These are phyloP conservation scores for Anthophora plumipes DNA, from an alignment of 2,888 invertebrate species.

Conservation along the genomic window DNA sequence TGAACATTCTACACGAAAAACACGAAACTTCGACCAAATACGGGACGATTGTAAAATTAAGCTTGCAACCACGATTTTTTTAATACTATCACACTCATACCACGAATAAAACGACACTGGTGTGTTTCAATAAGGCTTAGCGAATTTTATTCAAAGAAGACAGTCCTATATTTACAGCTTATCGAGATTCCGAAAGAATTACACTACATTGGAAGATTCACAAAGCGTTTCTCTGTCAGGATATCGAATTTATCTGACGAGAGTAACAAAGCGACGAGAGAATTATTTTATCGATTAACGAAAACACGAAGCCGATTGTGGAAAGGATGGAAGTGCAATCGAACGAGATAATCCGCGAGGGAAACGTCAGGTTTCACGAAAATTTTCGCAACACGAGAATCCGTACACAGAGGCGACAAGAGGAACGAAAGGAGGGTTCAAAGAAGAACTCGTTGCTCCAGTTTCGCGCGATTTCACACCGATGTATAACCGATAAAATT, in stretches of 20 bases:
- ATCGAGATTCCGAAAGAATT: too few relatives aligned
- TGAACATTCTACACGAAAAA: too few relatives aligned
- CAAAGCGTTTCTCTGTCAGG: neutral
- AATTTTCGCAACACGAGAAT: neutral
- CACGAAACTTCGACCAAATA: too few relatives aligned
- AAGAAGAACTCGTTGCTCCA: too few relatives aligned
- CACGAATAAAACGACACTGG: too few relatives aligned
- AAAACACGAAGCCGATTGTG: neutral
- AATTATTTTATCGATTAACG: constrained; percentile 23
- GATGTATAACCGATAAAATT: constrained; percentile 51
- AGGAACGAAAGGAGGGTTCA: neutral
- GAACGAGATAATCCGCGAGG: neutral
- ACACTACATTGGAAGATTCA: too few relatives aligned
- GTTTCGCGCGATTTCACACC: constrained; percentile 41
- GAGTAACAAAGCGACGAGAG: neutral
- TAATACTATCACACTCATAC: too few relatives aligned
- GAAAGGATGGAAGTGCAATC: neutral
- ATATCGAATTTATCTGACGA: constrained; percentile 15
- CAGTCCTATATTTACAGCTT: too few relatives aligned
- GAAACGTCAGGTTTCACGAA: neutral
- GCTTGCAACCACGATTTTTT: too few relatives aligned
- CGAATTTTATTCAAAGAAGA: too few relatives aligned
- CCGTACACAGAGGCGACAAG: neutral
- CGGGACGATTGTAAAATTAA: too few relatives aligned
- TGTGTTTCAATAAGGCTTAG: too few relatives aligned